Conservation (phyloP, 2,888 invertebrate genomes). For the Callyntrura sp. region DNA sequence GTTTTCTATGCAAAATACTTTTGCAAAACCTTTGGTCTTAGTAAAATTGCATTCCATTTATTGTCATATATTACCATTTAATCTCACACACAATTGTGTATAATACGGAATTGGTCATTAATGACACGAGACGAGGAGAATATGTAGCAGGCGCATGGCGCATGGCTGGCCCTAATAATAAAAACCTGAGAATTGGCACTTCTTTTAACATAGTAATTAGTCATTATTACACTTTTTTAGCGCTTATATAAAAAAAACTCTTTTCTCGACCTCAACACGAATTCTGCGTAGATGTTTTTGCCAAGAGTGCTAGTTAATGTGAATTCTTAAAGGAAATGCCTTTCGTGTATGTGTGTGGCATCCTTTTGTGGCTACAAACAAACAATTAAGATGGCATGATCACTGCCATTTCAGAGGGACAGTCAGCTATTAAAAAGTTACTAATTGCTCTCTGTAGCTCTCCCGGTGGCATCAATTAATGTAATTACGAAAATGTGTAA, state of each 20-base stretch:
- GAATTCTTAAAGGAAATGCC: not conserved
- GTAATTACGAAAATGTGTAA: constrained; percentile 56
- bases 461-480: constrained; percentile 31
- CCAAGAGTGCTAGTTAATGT: too few species aligned
- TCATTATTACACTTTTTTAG: too few species aligned
- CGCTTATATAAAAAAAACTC: not conserved
- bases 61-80: too few species aligned
- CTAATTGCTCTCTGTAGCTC: constrained; percentile 64
- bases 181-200: constrained; percentile 39
- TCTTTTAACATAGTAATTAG: constrained; percentile 11
- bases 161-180: too few species aligned
- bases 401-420: not conserved
- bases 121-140: too few species aligned
- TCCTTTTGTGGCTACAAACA: not conserved
- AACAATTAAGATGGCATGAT: constrained; percentile 31
- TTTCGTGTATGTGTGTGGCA: constrained; percentile 24
- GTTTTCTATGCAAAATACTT: too few species aligned
- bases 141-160: too few species aligned
- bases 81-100: too few species aligned
- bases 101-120: too few species aligned
- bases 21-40: too few species aligned
- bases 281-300: constrained; percentile 12
- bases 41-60: too few species aligned
- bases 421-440: constrained; percentile 32
- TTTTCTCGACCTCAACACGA: not conserved